Percentiles rank a stretch among this genome's conserved stretches.
phyloP scores from a whole-genome alignment of 2,888 invertebrate species.

The Operophtera brumata region DNA sequence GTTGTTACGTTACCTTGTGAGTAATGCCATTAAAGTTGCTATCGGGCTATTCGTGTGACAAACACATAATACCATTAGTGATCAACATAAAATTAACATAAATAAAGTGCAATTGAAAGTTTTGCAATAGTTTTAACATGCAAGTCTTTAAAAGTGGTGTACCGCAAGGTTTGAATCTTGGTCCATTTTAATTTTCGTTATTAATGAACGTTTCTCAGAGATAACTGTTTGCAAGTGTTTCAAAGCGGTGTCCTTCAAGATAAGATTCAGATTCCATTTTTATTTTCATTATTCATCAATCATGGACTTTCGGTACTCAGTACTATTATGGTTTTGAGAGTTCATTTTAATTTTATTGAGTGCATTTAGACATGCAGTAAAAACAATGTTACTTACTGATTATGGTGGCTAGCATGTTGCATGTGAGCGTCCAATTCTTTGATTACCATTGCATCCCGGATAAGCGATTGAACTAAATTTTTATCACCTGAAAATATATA shows the following conservation, averaged over 20 bases:
- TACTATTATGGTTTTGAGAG: not conserved
- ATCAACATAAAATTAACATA: constrained; percentile 48
- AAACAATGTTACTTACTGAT: constrained; percentile 85
- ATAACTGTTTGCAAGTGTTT: not conserved
- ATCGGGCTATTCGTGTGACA: constrained; percentile 93
- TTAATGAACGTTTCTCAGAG: not conserved
- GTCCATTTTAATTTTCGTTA: constrained; percentile 12
- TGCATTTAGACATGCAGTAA: constrained; percentile 53
- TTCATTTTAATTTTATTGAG: constrained; percentile 20
- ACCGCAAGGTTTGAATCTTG: constrained; percentile 21
- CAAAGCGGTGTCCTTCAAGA: not conserved
- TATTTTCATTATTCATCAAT: too few species aligned
- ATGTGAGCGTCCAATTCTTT: constrained; percentile 88
- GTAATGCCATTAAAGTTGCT: constrained; percentile 96
- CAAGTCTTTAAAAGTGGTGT: constrained; percentile 31
- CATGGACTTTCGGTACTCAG: too few species aligned
- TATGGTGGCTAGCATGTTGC: constrained; percentile 85
- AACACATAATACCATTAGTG: constrained; percentile 80
- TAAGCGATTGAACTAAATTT: constrained; percentile 92
- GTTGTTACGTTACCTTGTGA: constrained; percentile 90
- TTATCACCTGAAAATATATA: constrained; percentile 87
- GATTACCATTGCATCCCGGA: constrained; percentile 94
- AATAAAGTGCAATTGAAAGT: constrained; percentile 46
- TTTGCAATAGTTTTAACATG: constrained; percentile 37
- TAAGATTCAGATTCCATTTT: too few species aligned